Evolutionary conservation across 2,888 invertebrate species (phyloP).

Genomic region (Tiliacea citrago): DNA sequence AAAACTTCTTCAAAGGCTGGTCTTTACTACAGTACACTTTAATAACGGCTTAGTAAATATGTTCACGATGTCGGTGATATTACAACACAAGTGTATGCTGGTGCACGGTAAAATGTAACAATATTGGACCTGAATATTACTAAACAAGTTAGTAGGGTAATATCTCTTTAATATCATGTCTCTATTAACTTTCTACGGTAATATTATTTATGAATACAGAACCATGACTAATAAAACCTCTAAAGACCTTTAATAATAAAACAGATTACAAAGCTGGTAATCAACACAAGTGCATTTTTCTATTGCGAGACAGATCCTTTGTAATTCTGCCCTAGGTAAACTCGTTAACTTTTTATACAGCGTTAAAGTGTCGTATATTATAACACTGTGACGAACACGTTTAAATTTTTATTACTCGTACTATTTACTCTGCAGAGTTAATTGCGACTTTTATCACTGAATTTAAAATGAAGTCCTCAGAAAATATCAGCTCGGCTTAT

Average conservation of each 20-base stretch:
- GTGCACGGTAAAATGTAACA: background rate
- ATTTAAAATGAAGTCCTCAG: conserved; percentile 7
- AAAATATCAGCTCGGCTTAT: conserved; percentile 2
- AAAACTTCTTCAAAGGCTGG: background rate
- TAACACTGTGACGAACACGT: background rate
- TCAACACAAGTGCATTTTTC: conserved; percentile 13
- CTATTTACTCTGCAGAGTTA: background rate
- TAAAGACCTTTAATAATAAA: background rate
- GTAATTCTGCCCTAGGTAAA: background rate
- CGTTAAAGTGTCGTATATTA: background rate
- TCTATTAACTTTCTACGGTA: background rate
- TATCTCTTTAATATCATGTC: background rate
- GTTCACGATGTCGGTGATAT: background rate
- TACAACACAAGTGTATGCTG: background rate
- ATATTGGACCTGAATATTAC: background rate
- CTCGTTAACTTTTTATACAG: conserved; percentile 1
- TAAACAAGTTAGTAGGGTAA: background rate
- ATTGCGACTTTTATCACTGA: conserved; percentile 15
- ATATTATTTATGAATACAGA: background rate
- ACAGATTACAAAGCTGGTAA: conserved; percentile 7
- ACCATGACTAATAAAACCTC: too few relatives aligned
- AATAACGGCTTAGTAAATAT: background rate
- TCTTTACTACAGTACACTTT: background rate
- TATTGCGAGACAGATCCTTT: background rate
- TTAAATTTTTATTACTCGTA: conserved; percentile 8